A percentile compares a stretch with the other conserved stretches of the same genome.
These are phyloP conservation scores for Hydropotes inermis DNA, from an alignment of 2,113 vertebrate species.

Conservation along the genomic window DNA sequence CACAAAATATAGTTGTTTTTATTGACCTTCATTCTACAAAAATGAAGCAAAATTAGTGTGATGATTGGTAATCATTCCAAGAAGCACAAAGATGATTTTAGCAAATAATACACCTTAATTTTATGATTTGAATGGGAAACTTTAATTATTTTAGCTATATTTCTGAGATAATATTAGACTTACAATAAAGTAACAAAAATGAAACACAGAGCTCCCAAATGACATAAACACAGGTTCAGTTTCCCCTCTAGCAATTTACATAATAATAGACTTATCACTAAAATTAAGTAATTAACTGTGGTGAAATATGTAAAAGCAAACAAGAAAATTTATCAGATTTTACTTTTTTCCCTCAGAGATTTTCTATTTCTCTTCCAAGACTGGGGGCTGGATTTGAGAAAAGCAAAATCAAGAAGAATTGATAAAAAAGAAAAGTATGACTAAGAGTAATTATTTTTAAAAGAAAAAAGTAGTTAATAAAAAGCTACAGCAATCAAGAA, in stretches of 20 bases:
- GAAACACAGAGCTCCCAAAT: background rate
- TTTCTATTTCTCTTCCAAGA: background rate
- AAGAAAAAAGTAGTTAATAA: background rate
- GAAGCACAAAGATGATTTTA: background rate
- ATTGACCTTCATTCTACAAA: background rate
- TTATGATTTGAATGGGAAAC: background rate
- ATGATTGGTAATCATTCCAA: background rate
- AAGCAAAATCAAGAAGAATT: background rate
- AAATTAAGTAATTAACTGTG: background rate
- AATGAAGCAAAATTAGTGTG: background rate
- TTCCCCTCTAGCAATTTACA: background rate
- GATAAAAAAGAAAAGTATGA: background rate
- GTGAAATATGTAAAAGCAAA: background rate
- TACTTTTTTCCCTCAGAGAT: background rate
- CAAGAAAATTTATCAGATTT: background rate
- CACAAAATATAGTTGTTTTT: background rate
- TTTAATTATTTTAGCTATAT: background rate
- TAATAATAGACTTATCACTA: background rate
- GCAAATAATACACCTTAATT: background rate
- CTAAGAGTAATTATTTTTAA: background rate
- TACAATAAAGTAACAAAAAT: background rate
- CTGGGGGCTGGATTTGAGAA: background rate
- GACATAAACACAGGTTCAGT: background rate
- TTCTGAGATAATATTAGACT: background rate
- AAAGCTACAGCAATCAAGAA: background rate